These are phyloP conservation scores for Trachymyrmex cornetzi DNA, from an alignment of 1,140 invertebrate species.

Conservation along the genomic window DNA sequence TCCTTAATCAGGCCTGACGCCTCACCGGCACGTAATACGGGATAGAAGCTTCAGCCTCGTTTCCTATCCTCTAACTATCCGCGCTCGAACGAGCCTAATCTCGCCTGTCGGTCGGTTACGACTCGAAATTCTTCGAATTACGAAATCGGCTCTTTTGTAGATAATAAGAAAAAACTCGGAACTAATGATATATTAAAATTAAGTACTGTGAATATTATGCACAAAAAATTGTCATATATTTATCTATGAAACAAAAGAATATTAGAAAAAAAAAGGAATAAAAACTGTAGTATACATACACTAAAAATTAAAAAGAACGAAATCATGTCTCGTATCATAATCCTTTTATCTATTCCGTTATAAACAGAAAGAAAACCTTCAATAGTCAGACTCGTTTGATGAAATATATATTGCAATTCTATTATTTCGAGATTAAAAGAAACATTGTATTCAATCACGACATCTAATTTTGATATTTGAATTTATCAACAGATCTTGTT, in stretches of 20 bases:
- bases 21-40: slow-evolving; percentile 71
- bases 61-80: slow-evolving; percentile 54
- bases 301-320: background rate
- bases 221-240: background rate
- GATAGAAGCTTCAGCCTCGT: slow-evolving; percentile 52
- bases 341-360: background rate
- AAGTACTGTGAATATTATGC: background rate
- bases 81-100: slow-evolving; percentile 42
- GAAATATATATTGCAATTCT: background rate
- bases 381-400: background rate
- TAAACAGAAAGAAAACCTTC: background rate
- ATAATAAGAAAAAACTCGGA: background rate
- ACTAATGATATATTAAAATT: background rate
- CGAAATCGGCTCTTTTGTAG: background rate
- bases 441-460: background rate
- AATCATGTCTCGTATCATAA: background rate
- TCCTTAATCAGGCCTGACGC: slow-evolving; percentile 69
- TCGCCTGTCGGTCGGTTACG: slow-evolving; percentile 38
- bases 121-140: slow-evolving; percentile 42
- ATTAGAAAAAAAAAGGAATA: background rate
- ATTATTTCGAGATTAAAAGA: background rate
- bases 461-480: background rate
- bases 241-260: background rate
- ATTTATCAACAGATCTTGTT: background rate
- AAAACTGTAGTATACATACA: background rate